phyloP scores from a whole-genome alignment of 2,113 vertebrate species.

The Panthera tigris region DNA sequence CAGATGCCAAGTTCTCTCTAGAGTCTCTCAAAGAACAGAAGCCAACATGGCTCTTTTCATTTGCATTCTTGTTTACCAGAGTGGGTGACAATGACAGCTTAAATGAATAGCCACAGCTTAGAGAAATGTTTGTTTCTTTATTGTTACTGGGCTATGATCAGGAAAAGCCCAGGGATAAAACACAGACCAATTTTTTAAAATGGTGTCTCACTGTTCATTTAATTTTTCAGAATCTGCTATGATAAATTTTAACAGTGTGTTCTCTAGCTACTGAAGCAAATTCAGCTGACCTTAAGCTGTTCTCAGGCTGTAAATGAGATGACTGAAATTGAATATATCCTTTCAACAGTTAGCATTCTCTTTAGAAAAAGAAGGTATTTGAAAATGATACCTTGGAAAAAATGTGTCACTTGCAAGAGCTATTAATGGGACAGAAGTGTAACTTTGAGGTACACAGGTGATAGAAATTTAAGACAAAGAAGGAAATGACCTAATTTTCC shows the following conservation, averaged over 20 bases:
- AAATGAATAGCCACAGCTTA: conserved; percentile 23
- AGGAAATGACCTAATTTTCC: neutral
- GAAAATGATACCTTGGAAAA: neutral
- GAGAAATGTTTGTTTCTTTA: conserved; percentile 42
- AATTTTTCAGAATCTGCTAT: neutral
- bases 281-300: neutral
- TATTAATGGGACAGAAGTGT: neutral
- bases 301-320: neutral
- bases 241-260: conserved; percentile 13
- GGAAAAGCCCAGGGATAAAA: conserved; percentile 32
- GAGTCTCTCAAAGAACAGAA: conserved; percentile 54
- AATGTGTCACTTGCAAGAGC: neutral
- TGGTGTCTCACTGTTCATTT: neutral
- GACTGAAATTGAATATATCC: neutral
- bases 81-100: neutral
- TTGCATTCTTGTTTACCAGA: conserved; percentile 38
- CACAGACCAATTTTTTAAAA: conserved; percentile 23
- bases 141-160: conserved; percentile 11
- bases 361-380: conserved; percentile 25
- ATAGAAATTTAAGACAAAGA: neutral
- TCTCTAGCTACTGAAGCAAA: conserved; percentile 36
- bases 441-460: neutral
- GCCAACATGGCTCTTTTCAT: conserved; percentile 11
- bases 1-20: conserved; percentile 53
- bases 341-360: neutral